Evolutionary conservation across 2,797 vertebrate species (phyloP).

Genomic region (Octomys mimax): DNA sequence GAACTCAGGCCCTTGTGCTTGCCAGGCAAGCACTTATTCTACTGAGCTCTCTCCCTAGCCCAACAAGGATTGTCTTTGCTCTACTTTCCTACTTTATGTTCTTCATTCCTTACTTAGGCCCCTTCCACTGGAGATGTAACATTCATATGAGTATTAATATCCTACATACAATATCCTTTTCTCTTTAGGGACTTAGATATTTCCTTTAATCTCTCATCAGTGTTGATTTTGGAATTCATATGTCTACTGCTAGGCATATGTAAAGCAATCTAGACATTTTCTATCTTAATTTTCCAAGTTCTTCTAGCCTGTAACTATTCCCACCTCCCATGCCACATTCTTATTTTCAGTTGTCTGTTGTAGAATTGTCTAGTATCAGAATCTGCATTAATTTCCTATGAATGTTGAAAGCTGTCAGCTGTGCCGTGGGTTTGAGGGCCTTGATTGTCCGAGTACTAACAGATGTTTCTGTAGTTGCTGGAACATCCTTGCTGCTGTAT

Average conservation of each 20-base stretch:
- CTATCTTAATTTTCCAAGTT: neutral
- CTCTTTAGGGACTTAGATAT: neutral
- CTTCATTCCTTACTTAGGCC: neutral
- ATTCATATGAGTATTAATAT: neutral
- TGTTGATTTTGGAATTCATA: neutral
- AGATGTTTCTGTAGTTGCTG: neutral
- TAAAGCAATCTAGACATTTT: neutral
- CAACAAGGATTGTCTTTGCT: neutral
- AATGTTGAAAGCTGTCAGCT: neutral
- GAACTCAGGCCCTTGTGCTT: too few species aligned
- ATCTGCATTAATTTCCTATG: neutral
- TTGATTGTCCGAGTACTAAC: neutral
- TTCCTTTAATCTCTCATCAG: neutral
- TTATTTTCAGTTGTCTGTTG: neutral
- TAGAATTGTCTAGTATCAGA: neutral
- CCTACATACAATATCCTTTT: neutral
- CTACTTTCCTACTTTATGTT: neutral
- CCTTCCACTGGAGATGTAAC: neutral
- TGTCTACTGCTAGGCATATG: neutral
- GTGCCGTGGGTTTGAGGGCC: neutral
- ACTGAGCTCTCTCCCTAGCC: too few species aligned
- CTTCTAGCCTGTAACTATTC: neutral
- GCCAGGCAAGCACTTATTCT: too few species aligned
- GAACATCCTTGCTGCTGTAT: neutral
- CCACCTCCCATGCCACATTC: neutral